Base-by-base conservation (phyloP, 2,113 vertebrate species). In the Thalassarche chlororhynchos region DNA sequence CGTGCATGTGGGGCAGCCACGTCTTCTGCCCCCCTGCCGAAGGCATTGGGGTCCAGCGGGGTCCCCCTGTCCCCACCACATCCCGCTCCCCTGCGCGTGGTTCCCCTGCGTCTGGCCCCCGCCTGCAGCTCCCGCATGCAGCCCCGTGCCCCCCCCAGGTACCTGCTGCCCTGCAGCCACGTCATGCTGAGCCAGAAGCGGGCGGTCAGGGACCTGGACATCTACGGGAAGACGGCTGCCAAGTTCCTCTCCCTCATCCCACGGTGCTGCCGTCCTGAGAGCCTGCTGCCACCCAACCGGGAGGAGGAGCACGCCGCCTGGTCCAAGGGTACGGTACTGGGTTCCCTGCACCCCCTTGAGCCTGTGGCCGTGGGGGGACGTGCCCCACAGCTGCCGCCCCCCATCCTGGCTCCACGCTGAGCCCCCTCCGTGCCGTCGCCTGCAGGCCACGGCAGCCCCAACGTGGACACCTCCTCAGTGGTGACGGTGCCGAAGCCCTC, bases 141-240 rank as follows among this genome's bases (percentile, higher is more conserved):
- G 54, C 19, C 15, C 28, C 7, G 6, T 31, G 49, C 75, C 6
- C 18, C 18, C 68, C 55, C 4, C 89, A 99, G 99, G 99, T 99
- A 99, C 98, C 98, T 99, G 85, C 98, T 99, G 96, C 99, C 99
- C 36, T 99, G 99, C 97, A 99, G 99, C 84, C 99, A 99, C 2
- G 99, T 99, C 71, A 99, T 99, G 99, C 97, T 99, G 97, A 99
- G 99, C 98, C 99, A 99, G 98, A 98, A 99, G 65, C 98, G 99
- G 20, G 99, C 99, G 1, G 99, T 99, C 71, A 98, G 98, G 94
- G 99, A 99, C 95, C 97, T 99, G 11, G 99, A 99, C 98, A 97
- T 99, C 13, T 99, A 99, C 1, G 99, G 99, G 40, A 99, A 98
- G 97, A 99, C 99, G 0, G 99, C 99, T 0, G 98, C 99, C 92